These are phyloP conservation scores for Labrus mixtus DNA, from an alignment of 2,113 vertebrate genomes.

Conservation along the genomic window DNA sequence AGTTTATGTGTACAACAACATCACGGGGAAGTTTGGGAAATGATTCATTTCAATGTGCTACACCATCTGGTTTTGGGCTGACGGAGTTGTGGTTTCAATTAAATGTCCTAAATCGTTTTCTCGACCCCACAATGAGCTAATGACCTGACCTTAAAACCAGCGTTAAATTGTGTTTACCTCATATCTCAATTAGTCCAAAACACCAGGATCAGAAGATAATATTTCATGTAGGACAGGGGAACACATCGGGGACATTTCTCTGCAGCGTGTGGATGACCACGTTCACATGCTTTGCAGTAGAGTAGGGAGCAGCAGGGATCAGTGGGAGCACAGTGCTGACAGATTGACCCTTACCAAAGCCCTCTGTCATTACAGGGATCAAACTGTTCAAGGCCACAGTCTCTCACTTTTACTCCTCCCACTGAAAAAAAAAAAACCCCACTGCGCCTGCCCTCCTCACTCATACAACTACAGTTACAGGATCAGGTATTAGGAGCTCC, in stretches of 20 bases:
- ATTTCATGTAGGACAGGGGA: constrained; percentile 4
- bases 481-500: constrained; percentile 11
- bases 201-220: constrained; percentile 16
- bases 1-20: constrained; percentile 78
- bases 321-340: constrained; percentile 66
- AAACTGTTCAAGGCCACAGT: constrained; percentile 72
- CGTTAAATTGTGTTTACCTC: constrained; percentile 33
- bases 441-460: neutral
- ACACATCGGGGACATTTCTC: constrained; percentile 41
- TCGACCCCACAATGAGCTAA: constrained; percentile 34
- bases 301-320: constrained; percentile 60
- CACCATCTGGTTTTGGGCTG: constrained; percentile 75
- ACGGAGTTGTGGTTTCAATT: constrained; percentile 65
- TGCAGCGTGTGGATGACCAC: constrained; percentile 15
- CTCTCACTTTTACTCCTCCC: constrained; percentile 66
- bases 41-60: constrained; percentile 67
- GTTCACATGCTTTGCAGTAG: constrained; percentile 57
- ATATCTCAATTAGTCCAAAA: constrained; percentile 38
- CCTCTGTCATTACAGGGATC: constrained; percentile 76
- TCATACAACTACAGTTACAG: constrained; percentile 12
- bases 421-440: constrained; percentile 56
- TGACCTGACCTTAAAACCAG: constrained; percentile 39
- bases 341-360: constrained; percentile 73
- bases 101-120: constrained; percentile 62
- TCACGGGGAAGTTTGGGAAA: constrained; percentile 33